Conservation (phyloP, 2,888 invertebrate genomes). For the Acrobasis repandana region DNA sequence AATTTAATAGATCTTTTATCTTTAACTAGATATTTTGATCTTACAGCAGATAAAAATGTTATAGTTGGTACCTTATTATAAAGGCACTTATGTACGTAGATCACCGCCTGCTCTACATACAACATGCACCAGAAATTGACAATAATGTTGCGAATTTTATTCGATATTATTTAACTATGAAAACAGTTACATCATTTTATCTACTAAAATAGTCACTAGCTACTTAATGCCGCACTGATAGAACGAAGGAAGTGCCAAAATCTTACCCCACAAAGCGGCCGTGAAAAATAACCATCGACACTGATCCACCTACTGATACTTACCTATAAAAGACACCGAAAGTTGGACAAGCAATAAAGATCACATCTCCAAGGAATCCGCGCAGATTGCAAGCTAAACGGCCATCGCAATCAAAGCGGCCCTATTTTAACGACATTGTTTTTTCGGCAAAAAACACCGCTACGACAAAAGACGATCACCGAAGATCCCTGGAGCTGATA, state of each 20-base stretch:
- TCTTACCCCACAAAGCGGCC: background rate
- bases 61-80: too few relatives aligned
- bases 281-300: conserved; percentile 12
- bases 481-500: conserved; percentile 63
- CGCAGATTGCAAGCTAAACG: conserved; percentile 57
- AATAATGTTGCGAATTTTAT: too few relatives aligned
- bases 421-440: conserved; percentile 63
- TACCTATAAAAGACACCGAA: conserved; percentile 37
- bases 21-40: too few relatives aligned
- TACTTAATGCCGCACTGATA: background rate
- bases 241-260: background rate
- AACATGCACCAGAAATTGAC: too few relatives aligned
- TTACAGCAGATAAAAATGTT: too few relatives aligned
- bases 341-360: conserved; percentile 66
- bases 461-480: conserved; percentile 68
- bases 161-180: too few relatives aligned
- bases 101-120: too few relatives aligned
- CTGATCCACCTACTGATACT: conserved; percentile 31
- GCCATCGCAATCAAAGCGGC: conserved; percentile 53
- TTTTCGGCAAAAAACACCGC: conserved; percentile 68
- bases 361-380: conserved; percentile 73
- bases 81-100: too few relatives aligned
- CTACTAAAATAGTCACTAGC: too few relatives aligned
- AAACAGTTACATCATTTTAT: too few relatives aligned
- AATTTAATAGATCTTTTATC: too few relatives aligned